phyloP scores from a whole-genome alignment of 2,113 vertebrate species.

The Hystrix cristata region DNA sequence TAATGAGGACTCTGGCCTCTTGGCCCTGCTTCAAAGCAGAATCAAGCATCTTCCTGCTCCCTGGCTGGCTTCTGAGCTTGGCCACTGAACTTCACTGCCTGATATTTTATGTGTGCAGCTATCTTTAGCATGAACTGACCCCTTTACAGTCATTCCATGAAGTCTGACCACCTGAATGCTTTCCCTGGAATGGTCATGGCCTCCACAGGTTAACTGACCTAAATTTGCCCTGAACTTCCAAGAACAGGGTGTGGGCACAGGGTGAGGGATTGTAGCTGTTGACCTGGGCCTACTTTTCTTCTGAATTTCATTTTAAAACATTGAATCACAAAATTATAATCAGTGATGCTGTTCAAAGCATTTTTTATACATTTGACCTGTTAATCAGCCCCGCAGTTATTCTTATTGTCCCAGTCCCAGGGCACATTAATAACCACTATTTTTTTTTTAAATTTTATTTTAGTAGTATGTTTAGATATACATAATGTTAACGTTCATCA shows the following conservation, averaged over 20 bases:
- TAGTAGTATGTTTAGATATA: too few relatives aligned
- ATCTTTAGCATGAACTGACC: neutral
- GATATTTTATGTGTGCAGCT: neutral
- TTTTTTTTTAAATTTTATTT: too few relatives aligned
- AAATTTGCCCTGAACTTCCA: neutral
- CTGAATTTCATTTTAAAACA: conserved; percentile 44
- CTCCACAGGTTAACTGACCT: neutral
- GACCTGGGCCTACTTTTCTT: neutral
- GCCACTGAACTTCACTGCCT: neutral
- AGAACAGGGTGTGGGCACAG: neutral
- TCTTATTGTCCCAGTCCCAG: neutral
- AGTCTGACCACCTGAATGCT: neutral
- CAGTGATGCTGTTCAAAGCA: neutral
- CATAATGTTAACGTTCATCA: too few relatives aligned
- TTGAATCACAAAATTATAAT: neutral
- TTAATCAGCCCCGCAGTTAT: neutral
- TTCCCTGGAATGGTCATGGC: neutral
- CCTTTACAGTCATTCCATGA: neutral
- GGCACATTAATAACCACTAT: neutral
- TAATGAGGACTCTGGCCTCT: neutral
- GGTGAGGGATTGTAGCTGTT: neutral
- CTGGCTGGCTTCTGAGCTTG: neutral
- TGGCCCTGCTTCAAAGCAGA: neutral
- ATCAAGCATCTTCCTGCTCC: neutral
- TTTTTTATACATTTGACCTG: neutral